Conservation (phyloP, 2,888 invertebrate species). For the Morpho helenor region DNA sequence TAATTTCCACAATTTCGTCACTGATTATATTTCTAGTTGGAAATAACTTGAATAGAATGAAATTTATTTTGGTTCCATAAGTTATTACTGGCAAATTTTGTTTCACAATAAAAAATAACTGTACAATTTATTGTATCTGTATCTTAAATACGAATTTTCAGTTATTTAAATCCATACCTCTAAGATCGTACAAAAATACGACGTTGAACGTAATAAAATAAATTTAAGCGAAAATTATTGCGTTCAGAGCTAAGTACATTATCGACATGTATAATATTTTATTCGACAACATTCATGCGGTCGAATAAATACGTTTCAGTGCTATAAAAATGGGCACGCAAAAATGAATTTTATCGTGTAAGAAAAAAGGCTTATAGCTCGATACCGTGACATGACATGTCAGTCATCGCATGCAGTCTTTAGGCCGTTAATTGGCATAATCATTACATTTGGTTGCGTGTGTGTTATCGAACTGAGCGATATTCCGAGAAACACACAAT, state of each 20-base stretch:
- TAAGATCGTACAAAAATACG: too few relatives aligned
- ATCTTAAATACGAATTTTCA: too few relatives aligned
- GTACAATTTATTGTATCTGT: too few relatives aligned
- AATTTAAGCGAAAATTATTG: not conserved
- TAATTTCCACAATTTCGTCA: too few relatives aligned
- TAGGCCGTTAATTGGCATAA: constrained; percentile 34
- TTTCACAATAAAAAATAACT: too few relatives aligned
- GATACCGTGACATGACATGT: constrained; percentile 4
- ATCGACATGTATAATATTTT: constrained; percentile 7
- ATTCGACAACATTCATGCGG: constrained; percentile 8
- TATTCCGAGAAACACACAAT: constrained; percentile 32
- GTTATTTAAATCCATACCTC: too few relatives aligned
- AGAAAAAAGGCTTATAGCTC: constrained; percentile 7
- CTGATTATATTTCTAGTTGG: too few relatives aligned
- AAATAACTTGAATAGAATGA: too few relatives aligned
- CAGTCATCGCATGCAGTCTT: constrained; percentile 18
- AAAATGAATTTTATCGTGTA: constrained; percentile 13
- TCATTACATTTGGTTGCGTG: constrained; percentile 32
- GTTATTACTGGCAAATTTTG: too few relatives aligned
- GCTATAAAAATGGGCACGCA: not conserved
- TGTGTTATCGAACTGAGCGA: constrained; percentile 27
- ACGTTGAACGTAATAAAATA: not conserved
- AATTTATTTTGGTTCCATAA: too few relatives aligned
- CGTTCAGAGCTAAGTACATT: constrained; percentile 1
- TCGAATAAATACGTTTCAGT: constrained; percentile 6